phyloP scores from a whole-genome alignment of 2,888 invertebrate genomes.

The Papilio elwesi region DNA sequence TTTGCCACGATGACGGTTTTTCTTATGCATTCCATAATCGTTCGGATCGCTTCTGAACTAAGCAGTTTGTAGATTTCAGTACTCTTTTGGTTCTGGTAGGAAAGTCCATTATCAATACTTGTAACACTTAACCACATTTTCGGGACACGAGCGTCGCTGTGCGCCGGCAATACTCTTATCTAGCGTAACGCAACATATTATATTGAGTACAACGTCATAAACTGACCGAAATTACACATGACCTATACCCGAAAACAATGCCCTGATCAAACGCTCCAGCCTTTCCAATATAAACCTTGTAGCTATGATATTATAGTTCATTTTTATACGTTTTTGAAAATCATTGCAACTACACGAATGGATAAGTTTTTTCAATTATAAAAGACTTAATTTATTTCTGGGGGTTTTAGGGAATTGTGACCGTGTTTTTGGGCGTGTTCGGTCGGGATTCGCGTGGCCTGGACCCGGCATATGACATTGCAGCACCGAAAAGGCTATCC shows the following conservation, averaged over 20 bases:
- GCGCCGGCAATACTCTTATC: slow-evolving; percentile 51
- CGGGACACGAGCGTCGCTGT: slow-evolving; percentile 7
- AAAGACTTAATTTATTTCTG: slow-evolving; percentile 71
- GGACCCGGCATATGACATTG: slow-evolving; percentile 65
- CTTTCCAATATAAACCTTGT: slow-evolving; percentile 55
- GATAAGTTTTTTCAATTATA: slow-evolving; percentile 79
- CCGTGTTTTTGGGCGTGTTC: slow-evolving; percentile 39
- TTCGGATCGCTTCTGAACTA: too few relatives aligned
- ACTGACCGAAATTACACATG: slow-evolving; percentile 76
- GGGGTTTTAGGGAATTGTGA: slow-evolving; percentile 43
- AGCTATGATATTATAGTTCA: slow-evolving; percentile 51
- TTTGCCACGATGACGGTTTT: too few relatives aligned
- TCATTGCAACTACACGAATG: slow-evolving; percentile 79
- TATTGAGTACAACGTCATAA: slow-evolving; percentile 74
- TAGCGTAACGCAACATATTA: slow-evolving; percentile 68
- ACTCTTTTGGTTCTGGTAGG: slow-evolving; percentile 4
- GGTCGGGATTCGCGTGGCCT: slow-evolving; percentile 48
- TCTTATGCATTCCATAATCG: too few relatives aligned
- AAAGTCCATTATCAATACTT: slow-evolving; percentile 30
- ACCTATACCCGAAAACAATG: slow-evolving; percentile 80
- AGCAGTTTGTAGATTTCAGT: not conserved
- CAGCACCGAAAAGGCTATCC: slow-evolving; percentile 76
- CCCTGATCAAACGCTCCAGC: slow-evolving; percentile 54
- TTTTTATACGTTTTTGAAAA: slow-evolving; percentile 54
- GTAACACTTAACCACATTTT: slow-evolving; percentile 22